These are phyloP conservation scores for Macroglossus sobrinus DNA, from an alignment of 2,113 vertebrate genomes.

Conservation along the genomic window DNA sequence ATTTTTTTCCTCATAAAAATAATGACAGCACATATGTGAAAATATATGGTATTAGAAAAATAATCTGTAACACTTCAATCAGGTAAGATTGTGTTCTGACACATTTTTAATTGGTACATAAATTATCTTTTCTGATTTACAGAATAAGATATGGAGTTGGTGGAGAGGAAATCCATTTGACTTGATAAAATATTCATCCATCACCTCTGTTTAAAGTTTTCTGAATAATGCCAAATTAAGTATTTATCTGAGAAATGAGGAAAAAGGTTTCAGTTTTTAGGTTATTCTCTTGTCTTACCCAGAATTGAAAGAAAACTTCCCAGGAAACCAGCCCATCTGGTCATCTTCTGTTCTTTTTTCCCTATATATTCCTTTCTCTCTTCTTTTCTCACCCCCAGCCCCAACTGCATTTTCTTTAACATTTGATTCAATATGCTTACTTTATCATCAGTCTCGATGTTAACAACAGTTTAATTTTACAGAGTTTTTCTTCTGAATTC, in stretches of 20 bases:
- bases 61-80: background rate
- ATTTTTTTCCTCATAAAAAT: constrained; percentile 12
- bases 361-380: background rate
- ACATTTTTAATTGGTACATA: constrained; percentile 35
- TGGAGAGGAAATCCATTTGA: background rate
- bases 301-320: background rate
- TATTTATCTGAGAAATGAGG: background rate
- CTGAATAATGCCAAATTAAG: background rate
- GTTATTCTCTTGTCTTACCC: background rate
- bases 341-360: background rate
- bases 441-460: background rate
- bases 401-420: background rate
- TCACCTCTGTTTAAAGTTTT: background rate
- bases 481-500: background rate
- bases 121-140: constrained; percentile 18
- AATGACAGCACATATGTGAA: background rate
- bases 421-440: background rate
- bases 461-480: background rate
- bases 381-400: background rate
- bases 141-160: background rate
- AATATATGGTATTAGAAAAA: background rate
- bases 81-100: background rate
- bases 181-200: constrained; percentile 14
- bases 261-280: background rate
- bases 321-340: background rate